Conservation (phyloP, 2,797 vertebrate genomes). For the Aldrovandia affinis region DNA sequence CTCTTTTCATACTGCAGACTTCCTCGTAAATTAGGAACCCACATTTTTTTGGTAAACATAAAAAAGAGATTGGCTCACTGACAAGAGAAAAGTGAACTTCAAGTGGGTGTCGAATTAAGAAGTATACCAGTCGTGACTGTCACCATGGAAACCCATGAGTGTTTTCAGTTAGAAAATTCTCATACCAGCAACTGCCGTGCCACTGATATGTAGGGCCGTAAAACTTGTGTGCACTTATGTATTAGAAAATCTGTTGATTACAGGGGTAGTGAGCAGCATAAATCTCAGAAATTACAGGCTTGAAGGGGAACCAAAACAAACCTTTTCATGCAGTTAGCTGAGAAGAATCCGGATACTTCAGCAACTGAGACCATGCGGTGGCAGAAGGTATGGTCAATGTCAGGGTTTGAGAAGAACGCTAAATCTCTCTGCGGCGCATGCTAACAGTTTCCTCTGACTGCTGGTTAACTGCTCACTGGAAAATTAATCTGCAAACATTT, state of each 20-base stretch:
- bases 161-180: constrained; percentile 68
- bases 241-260: constrained; percentile 75
- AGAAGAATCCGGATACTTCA: constrained; percentile 58
- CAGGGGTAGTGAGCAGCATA: constrained; percentile 65
- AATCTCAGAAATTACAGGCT: constrained; percentile 75
- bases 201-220: constrained; percentile 69
- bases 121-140: constrained; percentile 65
- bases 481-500: constrained; percentile 15
- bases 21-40: neutral
- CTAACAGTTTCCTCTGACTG: constrained; percentile 26
- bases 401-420: constrained; percentile 40
- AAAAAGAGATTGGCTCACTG: constrained; percentile 56
- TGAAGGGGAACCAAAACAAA: constrained; percentile 66
- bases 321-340: constrained; percentile 50
- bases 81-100: constrained; percentile 56
- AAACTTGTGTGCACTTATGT: constrained; percentile 72
- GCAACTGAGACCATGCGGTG: constrained; percentile 50
- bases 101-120: constrained; percentile 60
- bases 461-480: constrained; percentile 34
- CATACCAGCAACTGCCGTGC: constrained; percentile 63
- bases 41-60: constrained; percentile 4
- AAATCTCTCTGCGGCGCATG: constrained; percentile 29
- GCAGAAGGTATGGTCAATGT: constrained; percentile 51
- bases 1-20: constrained; percentile 1
- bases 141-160: constrained; percentile 68